Evolutionary conservation across 2,888 invertebrate species (phyloP).

Genomic region (Tricholauxania praeusta): DNA sequence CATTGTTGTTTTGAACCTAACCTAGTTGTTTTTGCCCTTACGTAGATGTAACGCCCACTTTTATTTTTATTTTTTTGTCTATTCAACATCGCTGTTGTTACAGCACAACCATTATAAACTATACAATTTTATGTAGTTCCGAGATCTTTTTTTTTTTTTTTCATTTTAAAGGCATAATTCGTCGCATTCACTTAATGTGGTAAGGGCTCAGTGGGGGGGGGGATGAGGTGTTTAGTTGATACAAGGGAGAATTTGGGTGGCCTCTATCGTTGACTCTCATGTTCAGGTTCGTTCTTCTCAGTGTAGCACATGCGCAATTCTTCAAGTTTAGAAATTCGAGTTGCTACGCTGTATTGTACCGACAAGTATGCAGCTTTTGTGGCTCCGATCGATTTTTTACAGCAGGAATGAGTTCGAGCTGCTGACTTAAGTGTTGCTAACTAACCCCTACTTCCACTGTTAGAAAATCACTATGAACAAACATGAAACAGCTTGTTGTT

Average conservation of each 20-base stretch:
- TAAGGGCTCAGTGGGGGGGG: neutral
- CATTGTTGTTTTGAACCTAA: no score
- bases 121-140: neutral
- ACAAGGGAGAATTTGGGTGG: neutral
- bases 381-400: conserved; percentile 19
- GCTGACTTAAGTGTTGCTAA: neutral
- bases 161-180: neutral
- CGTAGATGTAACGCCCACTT: no score
- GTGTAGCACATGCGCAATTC: conserved; percentile 3
- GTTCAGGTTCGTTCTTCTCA: neutral
- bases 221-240: neutral
- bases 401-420: neutral
- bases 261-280: neutral
- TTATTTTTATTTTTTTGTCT: no score
- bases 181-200: neutral
- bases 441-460: no score
- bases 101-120: no score
- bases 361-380: neutral
- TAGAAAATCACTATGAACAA: no score
- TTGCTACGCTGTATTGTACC: neutral
- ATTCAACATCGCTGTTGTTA: no score
- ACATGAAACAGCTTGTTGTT: no score
- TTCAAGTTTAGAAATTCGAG: conserved; percentile 1
- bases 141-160: conserved; percentile 9
- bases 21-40: no score